Evolutionary conservation across 2,888 invertebrate species (phyloP).

Genomic region (Orchesellides sinensis): DNA sequence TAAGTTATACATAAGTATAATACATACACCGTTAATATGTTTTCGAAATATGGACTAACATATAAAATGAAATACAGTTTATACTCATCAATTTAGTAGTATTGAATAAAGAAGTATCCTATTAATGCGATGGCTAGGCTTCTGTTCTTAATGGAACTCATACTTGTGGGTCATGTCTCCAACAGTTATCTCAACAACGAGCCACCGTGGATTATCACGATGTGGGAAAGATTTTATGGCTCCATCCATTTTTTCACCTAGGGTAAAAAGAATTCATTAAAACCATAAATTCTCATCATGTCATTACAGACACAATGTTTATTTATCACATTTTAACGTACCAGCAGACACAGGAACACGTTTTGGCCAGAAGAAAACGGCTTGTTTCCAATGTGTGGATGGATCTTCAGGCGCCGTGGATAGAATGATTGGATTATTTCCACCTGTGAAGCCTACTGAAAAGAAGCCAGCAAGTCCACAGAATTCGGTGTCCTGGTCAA

Average conservation of each 20-base stretch:
- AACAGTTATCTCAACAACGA: slow-evolving; percentile 82
- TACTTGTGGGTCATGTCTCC: slow-evolving; percentile 77
- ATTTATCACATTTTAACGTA: slow-evolving; percentile 64
- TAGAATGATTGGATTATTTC: slow-evolving; percentile 37
- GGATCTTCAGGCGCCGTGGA: slow-evolving; percentile 80
- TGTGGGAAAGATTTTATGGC: slow-evolving; percentile 86
- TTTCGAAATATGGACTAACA: no score
- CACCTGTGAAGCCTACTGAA: slow-evolving; percentile 80
- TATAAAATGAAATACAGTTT: no score
- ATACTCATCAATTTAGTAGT: no score
- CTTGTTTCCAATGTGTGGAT: slow-evolving; percentile 97
- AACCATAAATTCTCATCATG: background rate
- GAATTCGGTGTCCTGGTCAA: slow-evolving; percentile 83
- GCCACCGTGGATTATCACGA: slow-evolving; percentile 85
- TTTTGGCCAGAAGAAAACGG: slow-evolving; percentile 89
- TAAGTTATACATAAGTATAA: no score
- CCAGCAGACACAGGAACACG: slow-evolving; percentile 85
- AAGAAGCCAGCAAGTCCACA: slow-evolving; percentile 94
- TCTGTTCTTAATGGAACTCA: slow-evolving; percentile 35
- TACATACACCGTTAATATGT: no score
- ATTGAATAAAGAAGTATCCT: no score
- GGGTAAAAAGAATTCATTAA: slow-evolving; percentile 55
- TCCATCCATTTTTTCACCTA: slow-evolving; percentile 82
- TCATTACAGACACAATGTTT: slow-evolving; percentile 18
- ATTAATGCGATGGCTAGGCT: no score